Percentiles rank a stretch among this genome's conserved stretches.
Conservation (phyloP, 2,797 vertebrate genomes). For the Cottoperca gobio region DNA sequence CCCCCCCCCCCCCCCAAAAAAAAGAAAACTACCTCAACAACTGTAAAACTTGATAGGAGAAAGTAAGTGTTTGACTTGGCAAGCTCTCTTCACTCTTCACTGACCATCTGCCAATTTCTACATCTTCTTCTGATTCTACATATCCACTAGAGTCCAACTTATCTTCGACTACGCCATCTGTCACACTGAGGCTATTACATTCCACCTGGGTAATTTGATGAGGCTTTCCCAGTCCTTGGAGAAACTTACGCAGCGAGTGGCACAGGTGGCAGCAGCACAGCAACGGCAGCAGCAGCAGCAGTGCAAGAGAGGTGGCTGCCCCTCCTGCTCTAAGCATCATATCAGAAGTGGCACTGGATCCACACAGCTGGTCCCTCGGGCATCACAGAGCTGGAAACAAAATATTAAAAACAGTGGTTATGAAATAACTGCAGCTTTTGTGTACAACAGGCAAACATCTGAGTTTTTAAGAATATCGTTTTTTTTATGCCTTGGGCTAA, state of each 20-base stretch:
- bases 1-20: neutral
- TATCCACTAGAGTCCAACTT: neutral
- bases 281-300: slow-evolving; percentile 75
- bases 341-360: slow-evolving; percentile 69
- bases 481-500: slow-evolving; percentile 10
- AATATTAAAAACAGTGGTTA: neutral
- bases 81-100: neutral
- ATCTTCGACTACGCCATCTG: slow-evolving; percentile 1
- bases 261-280: slow-evolving; percentile 81
- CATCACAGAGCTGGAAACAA: slow-evolving; percentile 56
- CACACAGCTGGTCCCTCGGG: slow-evolving; percentile 60
- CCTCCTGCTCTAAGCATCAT: slow-evolving; percentile 80
- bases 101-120: slow-evolving; percentile 12
- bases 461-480: neutral
- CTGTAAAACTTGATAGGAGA: neutral
- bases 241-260: slow-evolving; percentile 81
- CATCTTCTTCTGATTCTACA: neutral
- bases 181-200: neutral
- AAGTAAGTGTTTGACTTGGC: slow-evolving; percentile 3
- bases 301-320: slow-evolving; percentile 63
- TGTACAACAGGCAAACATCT: neutral
- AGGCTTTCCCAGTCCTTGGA: slow-evolving; percentile 2
- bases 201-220: neutral
- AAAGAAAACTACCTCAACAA: neutral
- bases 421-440: neutral